Percentiles rank a stretch among this genome's conserved stretches.
phyloP scores from a whole-genome alignment of 2,113 vertebrate genomes.

The Chelonoidis abingdonii region DNA sequence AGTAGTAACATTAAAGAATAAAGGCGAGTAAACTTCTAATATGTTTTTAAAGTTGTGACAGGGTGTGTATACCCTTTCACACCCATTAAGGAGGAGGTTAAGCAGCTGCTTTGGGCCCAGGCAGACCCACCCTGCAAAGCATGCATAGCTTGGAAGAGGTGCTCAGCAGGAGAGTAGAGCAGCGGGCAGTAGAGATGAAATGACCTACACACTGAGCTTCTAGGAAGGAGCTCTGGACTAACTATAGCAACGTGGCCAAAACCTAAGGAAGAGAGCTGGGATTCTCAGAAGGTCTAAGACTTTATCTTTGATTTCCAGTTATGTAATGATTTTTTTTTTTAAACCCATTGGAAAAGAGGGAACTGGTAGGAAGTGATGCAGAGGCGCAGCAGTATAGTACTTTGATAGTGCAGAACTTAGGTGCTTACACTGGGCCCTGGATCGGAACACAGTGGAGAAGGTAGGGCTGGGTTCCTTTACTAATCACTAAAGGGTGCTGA shows the following conservation, averaged over 20 bases:
- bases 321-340: not conserved
- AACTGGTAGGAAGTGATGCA: not conserved
- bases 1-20: not conserved
- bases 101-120: not conserved
- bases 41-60: not conserved
- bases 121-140: not conserved
- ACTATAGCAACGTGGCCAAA: not conserved
- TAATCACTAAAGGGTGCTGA: not conserved
- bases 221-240: not conserved
- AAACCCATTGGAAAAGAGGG: not conserved
- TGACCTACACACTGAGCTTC: not conserved
- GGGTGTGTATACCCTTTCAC: not conserved
- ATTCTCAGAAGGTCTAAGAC: not conserved
- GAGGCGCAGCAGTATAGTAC: not conserved
- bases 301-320: not conserved
- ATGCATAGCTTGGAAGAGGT: not conserved
- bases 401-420: not conserved
- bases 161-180: not conserved
- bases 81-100: not conserved
- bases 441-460: not conserved
- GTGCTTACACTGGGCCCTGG: not conserved
- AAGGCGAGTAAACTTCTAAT: not conserved
- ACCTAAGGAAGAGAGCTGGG: not conserved
- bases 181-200: not conserved
- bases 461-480: not conserved